Base-by-base conservation (phyloP, 2,888 invertebrate species). In the Protodeltote pygarga region DNA sequence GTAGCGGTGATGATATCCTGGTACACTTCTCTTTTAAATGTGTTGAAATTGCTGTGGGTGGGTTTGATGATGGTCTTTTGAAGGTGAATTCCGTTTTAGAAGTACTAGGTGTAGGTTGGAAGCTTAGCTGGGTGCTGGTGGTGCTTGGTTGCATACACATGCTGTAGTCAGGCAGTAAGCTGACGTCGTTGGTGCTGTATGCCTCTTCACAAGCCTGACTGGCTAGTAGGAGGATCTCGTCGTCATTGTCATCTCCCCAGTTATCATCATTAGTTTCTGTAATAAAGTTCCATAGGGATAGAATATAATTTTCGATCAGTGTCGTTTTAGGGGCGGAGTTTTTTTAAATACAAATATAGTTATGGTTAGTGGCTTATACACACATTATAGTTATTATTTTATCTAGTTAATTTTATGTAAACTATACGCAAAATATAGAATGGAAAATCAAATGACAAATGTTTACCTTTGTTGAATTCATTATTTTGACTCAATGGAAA, bases 171-270 rank as follows among this genome's bases (percentile, higher is more conserved):
- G 89, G 85, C 14, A 92, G 49, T 1, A 70, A 60, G 48, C 80
- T 76, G 24, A 64, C 50, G 25, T 81, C 75, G 21, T 75, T 77
- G 23, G 64, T 62, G 35, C 51, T 77, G 54, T 79, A 87, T 0
- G 77, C 88, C 15, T 90, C 76, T 49, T 92, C 92, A 52, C 89
- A 92, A 0, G 84, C 92, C 59, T 92, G 92, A 48, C 92, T 92
- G 0, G 90, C 92, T 60, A 91, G 71, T 5, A 92, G 75, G 0
- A 92, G 73, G 20, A 92, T 87, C 66, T 92, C 90, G 27, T 92
- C 92, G 15, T 92, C 92, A 68, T 84, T 85, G 24, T 92, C 92
- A 47, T 92, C 91, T 6, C 88, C 92, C 92, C 92, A 92, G 35
- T 68, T 81, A 41, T 85, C 79, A 17, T 57, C 54, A 45, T 72